phyloP scores from a whole-genome alignment of 53 echinoderm and acorn worm genomes.

The Paracentrotus lividus region DNA sequence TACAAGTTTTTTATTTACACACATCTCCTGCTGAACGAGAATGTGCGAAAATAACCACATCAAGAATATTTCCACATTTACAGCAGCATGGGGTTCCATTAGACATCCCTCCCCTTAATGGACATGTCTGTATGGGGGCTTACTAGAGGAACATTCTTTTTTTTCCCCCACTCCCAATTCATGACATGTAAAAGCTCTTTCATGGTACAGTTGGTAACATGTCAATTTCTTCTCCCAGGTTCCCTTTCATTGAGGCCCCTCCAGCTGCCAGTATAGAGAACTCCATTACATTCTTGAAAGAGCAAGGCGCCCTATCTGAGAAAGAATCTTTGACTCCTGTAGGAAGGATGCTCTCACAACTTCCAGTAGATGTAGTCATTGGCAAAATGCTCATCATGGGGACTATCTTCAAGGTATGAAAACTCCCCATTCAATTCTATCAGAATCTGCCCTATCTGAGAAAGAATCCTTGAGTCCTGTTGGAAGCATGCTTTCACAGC shows the following conservation, averaged over 20 bases:
- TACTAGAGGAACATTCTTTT: too few species aligned
- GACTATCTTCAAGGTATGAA: constrained; percentile 96
- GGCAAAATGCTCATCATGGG: constrained; percentile 99
- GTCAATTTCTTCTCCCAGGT: constrained; percentile 69
- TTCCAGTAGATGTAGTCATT: constrained; percentile 98
- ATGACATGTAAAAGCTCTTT: constrained; percentile 77
- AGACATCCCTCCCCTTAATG: too few species aligned
- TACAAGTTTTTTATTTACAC: too few species aligned
- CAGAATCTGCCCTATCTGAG: constrained; percentile 79
- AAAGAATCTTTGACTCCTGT: constrained; percentile 87
- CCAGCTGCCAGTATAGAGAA: constrained; percentile 92
- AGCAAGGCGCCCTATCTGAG: constrained; percentile 88
- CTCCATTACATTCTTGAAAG: constrained; percentile 90
- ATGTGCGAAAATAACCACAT: too few species aligned
- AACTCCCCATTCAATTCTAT: too few species aligned
- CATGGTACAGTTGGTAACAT: neutral
- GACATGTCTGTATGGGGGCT: too few species aligned
- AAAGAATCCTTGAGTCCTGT: constrained; percentile 86
- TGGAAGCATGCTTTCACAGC: constrained; percentile 88
- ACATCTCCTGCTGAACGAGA: too few species aligned
- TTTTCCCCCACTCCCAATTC: too few species aligned
- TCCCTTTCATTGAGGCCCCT: constrained; percentile 98
- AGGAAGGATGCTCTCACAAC: constrained; percentile 88
- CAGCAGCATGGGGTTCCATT: too few species aligned
- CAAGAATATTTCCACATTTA: too few species aligned